phyloP scores from a whole-genome alignment of 1,140 invertebrate species.

The Drosophila elegans region DNA sequence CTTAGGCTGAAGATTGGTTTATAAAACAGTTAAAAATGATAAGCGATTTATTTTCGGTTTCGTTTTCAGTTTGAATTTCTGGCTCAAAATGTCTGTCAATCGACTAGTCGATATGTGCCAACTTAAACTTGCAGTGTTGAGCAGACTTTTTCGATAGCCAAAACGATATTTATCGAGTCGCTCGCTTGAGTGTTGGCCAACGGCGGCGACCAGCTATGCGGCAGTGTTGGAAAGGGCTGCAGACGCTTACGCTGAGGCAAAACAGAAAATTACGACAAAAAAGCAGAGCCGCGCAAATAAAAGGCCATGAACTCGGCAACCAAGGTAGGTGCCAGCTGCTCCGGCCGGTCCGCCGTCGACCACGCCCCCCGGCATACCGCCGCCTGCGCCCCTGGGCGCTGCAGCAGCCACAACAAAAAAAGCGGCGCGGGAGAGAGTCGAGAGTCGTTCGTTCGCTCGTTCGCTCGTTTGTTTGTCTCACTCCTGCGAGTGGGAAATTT shows the following conservation, averaged over 20 bases:
- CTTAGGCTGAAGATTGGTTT: background rate
- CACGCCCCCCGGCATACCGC: background rate
- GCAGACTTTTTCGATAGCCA: background rate
- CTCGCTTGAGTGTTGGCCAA: slow-evolving; percentile 29
- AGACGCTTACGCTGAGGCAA: slow-evolving; percentile 45
- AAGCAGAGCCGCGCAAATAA: slow-evolving; percentile 38
- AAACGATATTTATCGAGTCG: background rate
- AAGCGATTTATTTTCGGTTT: background rate
- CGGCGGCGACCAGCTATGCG: background rate
- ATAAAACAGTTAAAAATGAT: too few relatives aligned
- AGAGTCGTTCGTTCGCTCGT: slow-evolving; percentile 40
- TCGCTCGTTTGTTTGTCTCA: slow-evolving; percentile 50
- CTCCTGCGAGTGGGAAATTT: slow-evolving; percentile 73
- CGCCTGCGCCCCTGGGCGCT: too few relatives aligned
- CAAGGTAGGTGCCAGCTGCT: slow-evolving; percentile 84
- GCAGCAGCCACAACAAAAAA: slow-evolving; percentile 29
- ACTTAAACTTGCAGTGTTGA: background rate
- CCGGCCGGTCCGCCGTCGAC: background rate
- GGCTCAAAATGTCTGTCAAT: background rate
- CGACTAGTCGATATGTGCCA: slow-evolving; percentile 5
- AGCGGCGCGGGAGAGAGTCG: slow-evolving; percentile 55
- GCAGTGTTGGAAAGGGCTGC: slow-evolving; percentile 30
- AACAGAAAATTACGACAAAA: slow-evolving; percentile 65
- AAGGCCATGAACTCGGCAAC: slow-evolving; percentile 86
- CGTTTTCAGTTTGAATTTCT: background rate